Evolutionary conservation across 2,888 invertebrate genomes (phyloP), one percentile per base, ranked within the genome.

Genomic region (Axea sp.): DNA sequence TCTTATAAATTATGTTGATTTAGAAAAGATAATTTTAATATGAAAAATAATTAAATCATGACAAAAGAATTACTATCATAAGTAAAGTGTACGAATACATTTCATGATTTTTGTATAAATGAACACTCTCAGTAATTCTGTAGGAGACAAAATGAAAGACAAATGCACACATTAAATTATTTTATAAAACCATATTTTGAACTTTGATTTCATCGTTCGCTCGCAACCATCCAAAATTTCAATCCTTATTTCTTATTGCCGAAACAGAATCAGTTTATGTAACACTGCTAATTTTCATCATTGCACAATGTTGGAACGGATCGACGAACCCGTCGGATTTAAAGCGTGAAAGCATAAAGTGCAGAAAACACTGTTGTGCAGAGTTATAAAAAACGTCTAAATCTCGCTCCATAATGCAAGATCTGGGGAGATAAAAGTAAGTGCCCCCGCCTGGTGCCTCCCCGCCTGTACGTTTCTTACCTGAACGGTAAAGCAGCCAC

Each of bases 341-440:
- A 19, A 55, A 28, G 12, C 62, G 76, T 71, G 71, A 64, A 73
- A 71, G 73, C 60, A 67, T 55, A 57, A 71, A 76, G 31, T 71
- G 62, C 64, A 59, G 73, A 64, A 49, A 65, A 59, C 68, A 51
- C 6, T 7, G 28, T 55, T 72, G 59, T 53, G 24, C 28, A 37
- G 15, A 37, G 2, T 68, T 51, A 57, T 64, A 78, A 79, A 80
- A 81, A 79, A 62, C 57, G 64, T 60, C 71, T 64, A 64, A 62
- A 49, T 71, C 71, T 71, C 26, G 72, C 76, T 78, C 62, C 71
- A 76, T 76, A 77, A 77, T 75, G 78, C 78, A 78, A 80, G 74
- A 75, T 45, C 67, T 59, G 49, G 55, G 12, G 33, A 68, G 74
- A 74, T 68, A 71, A 67, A 71, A 76, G 55, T 43, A 17, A 57